These are phyloP conservation scores for Tolmerus cingulatus DNA, from an alignment of 2,888 invertebrate genomes.

Conservation along the genomic window DNA sequence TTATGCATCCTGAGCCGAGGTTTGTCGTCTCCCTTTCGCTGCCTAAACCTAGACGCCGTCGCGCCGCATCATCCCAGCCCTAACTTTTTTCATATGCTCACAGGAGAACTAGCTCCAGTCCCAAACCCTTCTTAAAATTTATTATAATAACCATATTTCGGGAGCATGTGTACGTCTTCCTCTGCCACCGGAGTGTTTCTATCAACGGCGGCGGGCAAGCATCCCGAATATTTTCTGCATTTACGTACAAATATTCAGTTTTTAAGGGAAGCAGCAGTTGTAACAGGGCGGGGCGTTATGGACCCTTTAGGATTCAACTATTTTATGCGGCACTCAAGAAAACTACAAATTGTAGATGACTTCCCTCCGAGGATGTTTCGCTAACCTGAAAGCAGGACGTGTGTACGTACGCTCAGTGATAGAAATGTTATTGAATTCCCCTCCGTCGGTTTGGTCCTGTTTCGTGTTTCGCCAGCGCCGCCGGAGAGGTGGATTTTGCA, in stretches of 20 bases:
- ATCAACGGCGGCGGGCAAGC: not conserved
- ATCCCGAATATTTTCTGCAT: conserved; percentile 19
- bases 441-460: conserved; percentile 27
- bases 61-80: not conserved
- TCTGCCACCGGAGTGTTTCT: not conserved
- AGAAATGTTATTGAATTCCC: conserved; percentile 46
- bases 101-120: conserved; percentile 24
- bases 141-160: conserved; percentile 45
- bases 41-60: not conserved
- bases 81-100: not conserved
- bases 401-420: not conserved
- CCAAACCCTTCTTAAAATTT: conserved; percentile 40
- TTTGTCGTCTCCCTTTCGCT: not conserved
- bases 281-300: not conserved
- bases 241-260: conserved; percentile 2
- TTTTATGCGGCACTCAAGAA: conserved; percentile 43
- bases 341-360: conserved; percentile 48
- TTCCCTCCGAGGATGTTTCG: conserved; percentile 30
- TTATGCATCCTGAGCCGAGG: conserved; percentile 44
- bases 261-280: not conserved
- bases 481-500: not conserved
- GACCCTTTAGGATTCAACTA: conserved; percentile 36
- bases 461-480: not conserved
- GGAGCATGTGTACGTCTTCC: conserved; percentile 30
- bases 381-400: conserved; percentile 11